Evolutionary conservation across 2,888 invertebrate genomes (phyloP).

Genomic region (Blera fallax): DNA sequence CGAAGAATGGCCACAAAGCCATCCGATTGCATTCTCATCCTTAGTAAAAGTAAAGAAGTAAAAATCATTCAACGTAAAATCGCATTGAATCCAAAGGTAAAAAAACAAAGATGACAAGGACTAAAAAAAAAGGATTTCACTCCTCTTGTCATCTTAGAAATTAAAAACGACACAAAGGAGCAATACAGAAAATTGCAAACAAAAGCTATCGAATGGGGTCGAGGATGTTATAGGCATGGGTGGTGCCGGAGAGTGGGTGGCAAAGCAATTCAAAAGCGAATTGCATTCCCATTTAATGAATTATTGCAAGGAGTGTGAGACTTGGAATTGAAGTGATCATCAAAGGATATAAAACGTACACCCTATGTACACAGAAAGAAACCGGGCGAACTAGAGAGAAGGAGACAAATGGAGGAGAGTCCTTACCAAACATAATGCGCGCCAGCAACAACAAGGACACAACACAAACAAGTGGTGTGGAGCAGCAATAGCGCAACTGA

Average conservation of each 20-base stretch:
- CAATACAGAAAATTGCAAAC: slow-evolving; percentile 70
- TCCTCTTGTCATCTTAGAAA: slow-evolving; percentile 70
- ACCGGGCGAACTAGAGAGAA: neutral
- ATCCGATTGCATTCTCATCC: slow-evolving; percentile 18
- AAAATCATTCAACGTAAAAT: slow-evolving; percentile 53
- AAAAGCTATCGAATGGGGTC: slow-evolving; percentile 65
- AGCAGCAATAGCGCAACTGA: slow-evolving; percentile 29
- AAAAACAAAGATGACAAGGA: slow-evolving; percentile 22
- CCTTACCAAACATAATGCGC: slow-evolving; percentile 42
- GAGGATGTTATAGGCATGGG: slow-evolving; percentile 25
- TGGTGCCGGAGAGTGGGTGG: slow-evolving; percentile 37
- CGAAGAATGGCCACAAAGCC: slow-evolving; percentile 1
- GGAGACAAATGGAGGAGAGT: neutral
- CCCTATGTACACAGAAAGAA: neutral
- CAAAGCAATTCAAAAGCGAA: slow-evolving; percentile 68
- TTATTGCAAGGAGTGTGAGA: slow-evolving; percentile 67
- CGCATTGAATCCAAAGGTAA: slow-evolving; percentile 17
- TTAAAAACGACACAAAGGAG: slow-evolving; percentile 71
- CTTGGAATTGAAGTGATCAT: slow-evolving; percentile 68
- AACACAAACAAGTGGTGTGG: slow-evolving; percentile 30
- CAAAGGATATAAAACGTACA: slow-evolving; percentile 63
- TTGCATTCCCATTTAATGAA: slow-evolving; percentile 70
- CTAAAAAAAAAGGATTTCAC: slow-evolving; percentile 55
- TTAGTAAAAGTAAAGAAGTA: slow-evolving; percentile 9
- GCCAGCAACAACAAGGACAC: slow-evolving; percentile 33